Base-by-base conservation (phyloP, 30 jellyfish, hydroid and myxozoan genomes). In the Chrysaora quinquecirrha region DNA sequence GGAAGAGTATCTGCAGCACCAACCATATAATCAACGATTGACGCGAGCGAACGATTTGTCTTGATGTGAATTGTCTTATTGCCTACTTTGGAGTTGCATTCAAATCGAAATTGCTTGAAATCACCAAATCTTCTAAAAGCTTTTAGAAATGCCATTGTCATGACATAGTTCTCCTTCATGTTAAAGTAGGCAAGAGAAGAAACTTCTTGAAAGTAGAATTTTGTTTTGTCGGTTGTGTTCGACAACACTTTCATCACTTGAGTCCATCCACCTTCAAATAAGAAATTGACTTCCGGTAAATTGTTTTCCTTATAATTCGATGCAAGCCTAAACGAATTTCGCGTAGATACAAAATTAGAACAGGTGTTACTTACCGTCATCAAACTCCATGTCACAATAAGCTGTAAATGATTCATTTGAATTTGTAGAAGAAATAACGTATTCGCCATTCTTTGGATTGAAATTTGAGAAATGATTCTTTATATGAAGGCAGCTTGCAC, bases 231-330 rank as follows among this genome's bases (percentile, higher is more conserved):
- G 9, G 29, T 3, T 52, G 68, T 52, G 4, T 19, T 9, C 14
- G 54, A 38, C 6, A 14, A 2, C 3, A 52, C 29, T 4, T 52
- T 52, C 25, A 20, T 25, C 24, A 52, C 68, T 52, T 52, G 68
- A 3, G 68, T 52, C 68, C 68, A 52, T 16, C 68, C 68, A 52
- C 68, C 68, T 52, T 12, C 19, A 19, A 52, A 25, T 25, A 52
- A 38, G 54, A 38, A n/a, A n/a, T n/a, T n/a, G n/a, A n/a, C n/a
- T n/a, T n/a, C n/a, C n/a, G n/a, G n/a, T n/a, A n/a, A n/a, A n/a
- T n/a, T n/a, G n/a, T n/a, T n/a, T n/a, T n/a, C n/a, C n/a, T n/a
- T n/a, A n/a, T n/a, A n/a, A n/a, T n/a, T n/a, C n/a, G n/a, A n/a
- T n/a, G n/a, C n/a, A n/a, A n/a, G n/a, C n/a, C n/a, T n/a, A n/a